These are phyloP conservation scores for Pimephales promelas DNA, from an alignment of 2,113 vertebrate species.

Conservation along the genomic window DNA sequence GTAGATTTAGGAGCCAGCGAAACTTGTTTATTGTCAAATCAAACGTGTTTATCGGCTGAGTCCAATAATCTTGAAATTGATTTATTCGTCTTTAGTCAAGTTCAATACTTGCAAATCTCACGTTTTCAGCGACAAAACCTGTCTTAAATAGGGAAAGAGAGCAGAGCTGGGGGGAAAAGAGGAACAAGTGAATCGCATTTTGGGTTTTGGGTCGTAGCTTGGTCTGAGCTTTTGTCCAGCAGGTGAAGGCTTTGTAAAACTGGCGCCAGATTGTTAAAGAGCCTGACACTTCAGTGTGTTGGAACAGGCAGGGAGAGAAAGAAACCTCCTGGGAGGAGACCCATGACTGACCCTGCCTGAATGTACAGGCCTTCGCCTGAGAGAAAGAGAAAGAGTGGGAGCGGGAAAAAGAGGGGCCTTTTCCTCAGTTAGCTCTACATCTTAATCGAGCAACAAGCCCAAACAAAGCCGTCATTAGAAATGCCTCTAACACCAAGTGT, in stretches of 20 bases:
- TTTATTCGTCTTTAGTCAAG: background rate
- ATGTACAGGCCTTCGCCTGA: constrained; percentile 72
- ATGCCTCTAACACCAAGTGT: constrained; percentile 70
- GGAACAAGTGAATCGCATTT: constrained; percentile 66
- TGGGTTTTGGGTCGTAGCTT: constrained; percentile 79
- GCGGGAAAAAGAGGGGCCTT: constrained; percentile 59
- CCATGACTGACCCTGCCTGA: constrained; percentile 78
- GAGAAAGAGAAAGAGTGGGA: constrained; percentile 63
- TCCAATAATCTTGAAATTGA: background rate
- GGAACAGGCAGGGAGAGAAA: constrained; percentile 76
- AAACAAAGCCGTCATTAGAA: constrained; percentile 81
- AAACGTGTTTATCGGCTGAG: background rate
- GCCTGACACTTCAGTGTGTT: constrained; percentile 79
- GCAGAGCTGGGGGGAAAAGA: constrained; percentile 42
- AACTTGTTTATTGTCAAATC: background rate
- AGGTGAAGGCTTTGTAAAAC: constrained; percentile 83
- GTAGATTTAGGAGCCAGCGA: background rate
- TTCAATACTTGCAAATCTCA: constrained; percentile 21
- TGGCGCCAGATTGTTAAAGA: constrained; percentile 82
- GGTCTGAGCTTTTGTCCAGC: constrained; percentile 79
- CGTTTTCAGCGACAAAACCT: constrained; percentile 36
- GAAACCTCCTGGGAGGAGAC: constrained; percentile 78
- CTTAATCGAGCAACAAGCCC: constrained; percentile 80
- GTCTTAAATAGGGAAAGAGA: constrained; percentile 34
- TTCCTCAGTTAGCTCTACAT: constrained; percentile 80